phyloP scores from a whole-genome alignment of 2,113 vertebrate species.

The Mirza zaza region DNA sequence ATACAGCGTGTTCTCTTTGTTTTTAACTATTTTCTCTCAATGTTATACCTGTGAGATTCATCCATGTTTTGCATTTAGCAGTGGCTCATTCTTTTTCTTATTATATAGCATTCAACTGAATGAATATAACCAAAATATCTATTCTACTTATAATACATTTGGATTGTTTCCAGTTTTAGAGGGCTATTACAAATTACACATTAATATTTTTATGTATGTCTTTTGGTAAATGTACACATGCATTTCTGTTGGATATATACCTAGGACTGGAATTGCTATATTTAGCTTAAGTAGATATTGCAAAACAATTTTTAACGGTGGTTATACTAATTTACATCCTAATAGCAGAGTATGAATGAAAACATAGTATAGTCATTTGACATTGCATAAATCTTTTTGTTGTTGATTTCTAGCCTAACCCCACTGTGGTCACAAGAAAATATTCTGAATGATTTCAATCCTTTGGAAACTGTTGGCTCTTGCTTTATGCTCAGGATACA shows the following conservation, averaged over 20 bases:
- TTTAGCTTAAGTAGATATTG: not conserved
- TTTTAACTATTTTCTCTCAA: not conserved
- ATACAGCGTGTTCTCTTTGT: not conserved
- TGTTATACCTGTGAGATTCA: not conserved
- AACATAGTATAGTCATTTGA: not conserved
- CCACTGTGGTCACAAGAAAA: not conserved
- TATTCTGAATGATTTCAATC: not conserved
- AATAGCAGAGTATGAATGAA: not conserved
- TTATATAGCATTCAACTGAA: not conserved
- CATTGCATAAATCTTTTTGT: not conserved
- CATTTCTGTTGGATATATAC: not conserved
- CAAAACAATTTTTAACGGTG: not conserved
- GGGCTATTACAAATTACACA: not conserved
- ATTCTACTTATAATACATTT: not conserved
- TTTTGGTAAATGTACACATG: not conserved
- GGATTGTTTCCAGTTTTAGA: not conserved
- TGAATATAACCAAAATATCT: constrained; percentile 17
- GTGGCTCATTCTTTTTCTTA: not conserved
- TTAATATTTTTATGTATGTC: not conserved
- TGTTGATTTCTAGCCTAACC: not conserved
- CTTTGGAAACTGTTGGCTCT: not conserved
- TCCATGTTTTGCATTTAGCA: not conserved
- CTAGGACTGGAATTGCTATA: no score
- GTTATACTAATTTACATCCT: not conserved
- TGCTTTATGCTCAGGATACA: not conserved